Conservation (phyloP, 2,888 invertebrate genomes). For the Uloborus plumipes region DNA sequence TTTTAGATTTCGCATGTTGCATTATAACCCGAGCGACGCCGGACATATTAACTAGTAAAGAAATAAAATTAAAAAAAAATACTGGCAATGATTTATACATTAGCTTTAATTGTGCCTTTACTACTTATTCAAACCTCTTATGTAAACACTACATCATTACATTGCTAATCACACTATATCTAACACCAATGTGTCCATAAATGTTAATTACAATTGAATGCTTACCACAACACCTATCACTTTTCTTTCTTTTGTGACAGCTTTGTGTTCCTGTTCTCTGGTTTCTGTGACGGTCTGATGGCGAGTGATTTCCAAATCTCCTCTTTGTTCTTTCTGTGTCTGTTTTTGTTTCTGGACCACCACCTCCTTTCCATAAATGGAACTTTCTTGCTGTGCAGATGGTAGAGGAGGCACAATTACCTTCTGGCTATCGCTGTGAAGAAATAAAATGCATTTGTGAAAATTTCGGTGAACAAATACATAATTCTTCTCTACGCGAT, state of each 20-base stretch:
- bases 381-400: constrained; percentile 80
- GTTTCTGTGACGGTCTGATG: constrained; percentile 94
- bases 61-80: too few relatives aligned
- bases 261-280: constrained; percentile 91
- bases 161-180: too few relatives aligned
- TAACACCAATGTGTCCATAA: too few relatives aligned
- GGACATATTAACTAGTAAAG: too few relatives aligned
- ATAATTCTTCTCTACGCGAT: too few relatives aligned
- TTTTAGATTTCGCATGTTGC: too few relatives aligned
- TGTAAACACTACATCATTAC: too few relatives aligned
- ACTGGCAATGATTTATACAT: too few relatives aligned
- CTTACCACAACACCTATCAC: constrained; percentile 75
- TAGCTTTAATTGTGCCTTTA: too few relatives aligned
- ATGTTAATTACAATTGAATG: not conserved
- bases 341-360: constrained; percentile 90
- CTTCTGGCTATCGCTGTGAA: constrained; percentile 46
- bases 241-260: constrained; percentile 83
- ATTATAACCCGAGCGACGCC: too few relatives aligned
- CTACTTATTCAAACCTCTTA: too few relatives aligned
- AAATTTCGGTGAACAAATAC: too few relatives aligned
- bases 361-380: constrained; percentile 89
- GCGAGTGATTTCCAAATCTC: constrained; percentile 89
- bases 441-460: not conserved
- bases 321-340: constrained; percentile 87
- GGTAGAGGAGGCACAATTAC: constrained; percentile 14